Evolutionary conservation across 1,140 invertebrate genomes (phyloP), one percentile per base, ranked within the genome.

Genomic region (Zaprionus nigranus): DNA sequence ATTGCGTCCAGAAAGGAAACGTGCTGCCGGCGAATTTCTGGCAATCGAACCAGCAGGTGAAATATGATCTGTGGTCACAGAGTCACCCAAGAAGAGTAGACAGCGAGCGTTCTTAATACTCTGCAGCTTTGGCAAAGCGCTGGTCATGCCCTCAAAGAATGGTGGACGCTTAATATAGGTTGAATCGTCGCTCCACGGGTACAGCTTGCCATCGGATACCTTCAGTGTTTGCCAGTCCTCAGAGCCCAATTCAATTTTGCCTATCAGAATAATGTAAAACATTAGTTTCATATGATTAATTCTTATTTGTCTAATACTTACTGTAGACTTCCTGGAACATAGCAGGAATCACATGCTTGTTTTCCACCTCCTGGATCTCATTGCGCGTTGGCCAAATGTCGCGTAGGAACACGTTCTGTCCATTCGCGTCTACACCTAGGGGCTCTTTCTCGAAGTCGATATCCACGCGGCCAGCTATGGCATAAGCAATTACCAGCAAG

Each of bases 11-110:
- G 96, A 95, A 1, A 98, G 93, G 94, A 97, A 99, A 88, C 97
- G 94, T 0, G 98, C 98, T 6, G 99, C 98, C 1, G 98, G 96
- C 70, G 97, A 99, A 93, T 97, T 99, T 28, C 98, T 94, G 2
- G 98, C 97, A 90, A 99, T 99, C 38, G 98, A 98, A 11, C 99
- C 99, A 62, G 99, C 99, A 1, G 99, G 99, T 34, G 98, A 99
- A 64, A 99, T 99, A 92, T 99, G 99, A 94, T 99, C 99, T 0
- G 99, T 99, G 4, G 98, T 99, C 1, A 99, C 98, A 1, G 98
- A 99, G 93, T 99, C 98, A 1, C 98, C 98, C 57, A 99, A 94
- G 85, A 97, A 95, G 2, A 99, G 93, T 28, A 99, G 93, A 56
- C 97, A 98, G 58, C 96, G 94, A 0, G 98, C 98, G 79, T 94